These are phyloP conservation scores for Plecturocebus donacophilus DNA, from an alignment of 2,113 vertebrate species.

Conservation along the genomic window DNA sequence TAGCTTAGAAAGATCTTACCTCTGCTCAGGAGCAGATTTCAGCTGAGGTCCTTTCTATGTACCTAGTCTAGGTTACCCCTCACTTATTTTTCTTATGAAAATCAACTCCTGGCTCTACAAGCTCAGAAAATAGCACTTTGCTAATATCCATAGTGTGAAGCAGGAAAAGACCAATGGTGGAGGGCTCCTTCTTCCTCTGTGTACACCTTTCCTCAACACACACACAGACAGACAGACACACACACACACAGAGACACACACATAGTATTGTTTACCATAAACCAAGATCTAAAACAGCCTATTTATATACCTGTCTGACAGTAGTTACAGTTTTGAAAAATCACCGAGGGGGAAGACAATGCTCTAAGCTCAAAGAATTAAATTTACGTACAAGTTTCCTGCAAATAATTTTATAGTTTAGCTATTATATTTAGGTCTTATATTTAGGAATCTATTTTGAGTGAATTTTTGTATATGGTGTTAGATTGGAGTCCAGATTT, in stretches of 20 bases:
- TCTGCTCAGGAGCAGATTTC: background rate
- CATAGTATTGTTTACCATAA: background rate
- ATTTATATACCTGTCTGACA: background rate
- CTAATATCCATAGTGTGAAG: background rate
- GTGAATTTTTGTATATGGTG: constrained; percentile 28
- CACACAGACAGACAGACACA: background rate
- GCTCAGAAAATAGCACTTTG: background rate
- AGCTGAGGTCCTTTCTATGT: background rate
- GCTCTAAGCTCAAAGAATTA: constrained; percentile 40
- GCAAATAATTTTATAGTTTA: background rate
- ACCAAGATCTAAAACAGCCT: background rate
- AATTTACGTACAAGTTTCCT: background rate
- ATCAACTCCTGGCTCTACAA: background rate
- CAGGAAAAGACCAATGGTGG: background rate
- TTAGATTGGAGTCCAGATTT: background rate
- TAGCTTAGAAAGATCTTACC: constrained; percentile 3
- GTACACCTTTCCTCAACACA: background rate
- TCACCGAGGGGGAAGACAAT: background rate
- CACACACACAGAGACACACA: background rate
- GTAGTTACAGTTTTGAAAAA: constrained; percentile 25
- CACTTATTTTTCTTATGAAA: constrained; percentile 37
- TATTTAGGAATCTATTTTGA: constrained; percentile 16
- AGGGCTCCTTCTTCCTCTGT: background rate
- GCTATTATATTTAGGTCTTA: background rate
- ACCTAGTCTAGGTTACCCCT: background rate